A percentile compares a stretch with the other conserved stretches of the same genome.
These are phyloP conservation scores for Epinephelus awoara DNA, from an alignment of 2,797 vertebrate genomes.

Conservation along the genomic window DNA sequence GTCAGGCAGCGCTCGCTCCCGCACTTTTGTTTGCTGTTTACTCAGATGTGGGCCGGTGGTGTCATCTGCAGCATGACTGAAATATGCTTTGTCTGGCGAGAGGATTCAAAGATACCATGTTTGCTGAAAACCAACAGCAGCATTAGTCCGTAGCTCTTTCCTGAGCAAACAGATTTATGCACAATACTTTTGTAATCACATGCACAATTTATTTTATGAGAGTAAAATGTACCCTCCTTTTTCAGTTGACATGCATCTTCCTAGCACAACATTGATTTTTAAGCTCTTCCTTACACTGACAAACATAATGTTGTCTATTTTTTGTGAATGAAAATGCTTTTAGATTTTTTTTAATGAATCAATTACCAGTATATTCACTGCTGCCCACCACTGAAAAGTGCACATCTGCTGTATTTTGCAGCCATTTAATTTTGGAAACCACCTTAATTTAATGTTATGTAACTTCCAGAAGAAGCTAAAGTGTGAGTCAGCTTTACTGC, in stretches of 20 bases:
- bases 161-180: constrained; percentile 36
- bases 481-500: constrained; percentile 73
- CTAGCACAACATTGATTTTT: neutral
- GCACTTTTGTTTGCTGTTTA: constrained; percentile 69
- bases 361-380: neutral
- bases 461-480: constrained; percentile 60
- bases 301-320: neutral
- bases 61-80: constrained; percentile 70
- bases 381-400: neutral
- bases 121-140: constrained; percentile 55
- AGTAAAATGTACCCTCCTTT: neutral
- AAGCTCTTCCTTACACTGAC: neutral
- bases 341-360: constrained; percentile 12
- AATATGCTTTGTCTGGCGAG: constrained; percentile 64
- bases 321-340: constrained; percentile 4
- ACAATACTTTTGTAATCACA: neutral
- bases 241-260: neutral
- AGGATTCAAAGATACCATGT: constrained; percentile 36
- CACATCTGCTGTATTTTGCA: constrained; percentile 25
- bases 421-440: constrained; percentile 67
- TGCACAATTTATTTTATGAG: neutral
- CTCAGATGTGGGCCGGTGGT: constrained; percentile 69
- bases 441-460: constrained; percentile 70
- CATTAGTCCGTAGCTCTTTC: constrained; percentile 11
- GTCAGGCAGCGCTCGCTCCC: constrained; percentile 48